Percentiles rank a stretch among this genome's conserved stretches.
Conservation (phyloP, 2,888 invertebrate genomes). For the Xylophagus ater region DNA sequence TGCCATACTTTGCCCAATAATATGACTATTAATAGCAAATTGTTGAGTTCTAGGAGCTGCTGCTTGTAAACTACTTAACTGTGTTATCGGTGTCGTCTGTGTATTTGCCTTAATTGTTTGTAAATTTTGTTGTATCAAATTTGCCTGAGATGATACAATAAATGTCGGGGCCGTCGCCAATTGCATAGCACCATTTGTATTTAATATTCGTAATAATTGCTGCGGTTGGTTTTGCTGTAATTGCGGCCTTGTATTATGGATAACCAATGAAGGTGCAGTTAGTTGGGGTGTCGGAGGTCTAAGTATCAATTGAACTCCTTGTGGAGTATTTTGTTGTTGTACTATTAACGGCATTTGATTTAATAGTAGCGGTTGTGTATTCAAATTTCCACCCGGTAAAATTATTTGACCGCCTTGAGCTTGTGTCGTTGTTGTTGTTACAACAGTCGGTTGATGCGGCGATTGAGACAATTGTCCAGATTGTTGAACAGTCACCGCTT, state of each 20-base stretch:
- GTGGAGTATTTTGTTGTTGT: conserved; percentile 51
- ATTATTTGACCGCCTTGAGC: conserved; percentile 31
- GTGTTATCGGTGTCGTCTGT: conserved; percentile 28
- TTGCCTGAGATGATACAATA: conserved; percentile 40
- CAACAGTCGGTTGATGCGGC: conserved; percentile 24
- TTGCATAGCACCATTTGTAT: conserved; percentile 49
- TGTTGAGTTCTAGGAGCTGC: conserved; percentile 38
- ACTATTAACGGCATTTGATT: conserved; percentile 47
- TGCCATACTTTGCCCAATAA: conserved; percentile 35
- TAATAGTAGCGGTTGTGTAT: conserved; percentile 34
- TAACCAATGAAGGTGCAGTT: conserved; percentile 36
- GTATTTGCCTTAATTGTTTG: conserved; percentile 35
- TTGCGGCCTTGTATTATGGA: conserved; percentile 35
- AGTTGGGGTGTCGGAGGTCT: conserved; percentile 50
- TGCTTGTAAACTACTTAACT: conserved; percentile 35
- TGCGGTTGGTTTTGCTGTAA: conserved; percentile 39
- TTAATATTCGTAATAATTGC: conserved; percentile 49
- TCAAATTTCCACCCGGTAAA: conserved; percentile 29
- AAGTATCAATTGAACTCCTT: conserved; percentile 59
- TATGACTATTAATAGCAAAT: conserved; percentile 35
- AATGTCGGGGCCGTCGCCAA: conserved; percentile 44
- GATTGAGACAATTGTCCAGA: conserved; percentile 33
- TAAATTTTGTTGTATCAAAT: conserved; percentile 38
- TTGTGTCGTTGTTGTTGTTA: conserved; percentile 19
- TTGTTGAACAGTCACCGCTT: conserved; percentile 18